phyloP scores from a whole-genome alignment of 2,797 vertebrate genomes.

The Betta splendens region DNA sequence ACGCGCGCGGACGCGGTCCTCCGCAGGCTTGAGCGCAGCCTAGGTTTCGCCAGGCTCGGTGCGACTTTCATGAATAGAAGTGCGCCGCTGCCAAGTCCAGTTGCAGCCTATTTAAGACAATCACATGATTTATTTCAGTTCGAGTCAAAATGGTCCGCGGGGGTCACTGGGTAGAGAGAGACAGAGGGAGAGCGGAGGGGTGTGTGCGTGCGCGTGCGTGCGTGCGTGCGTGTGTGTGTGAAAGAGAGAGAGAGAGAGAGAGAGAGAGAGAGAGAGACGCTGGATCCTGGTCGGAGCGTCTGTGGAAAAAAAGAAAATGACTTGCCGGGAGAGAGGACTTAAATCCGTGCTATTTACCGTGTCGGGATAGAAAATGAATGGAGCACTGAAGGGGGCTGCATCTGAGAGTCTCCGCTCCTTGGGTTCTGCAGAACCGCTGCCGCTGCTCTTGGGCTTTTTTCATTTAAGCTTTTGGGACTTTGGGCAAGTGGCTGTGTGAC shows the following conservation, averaged over 20 bases:
- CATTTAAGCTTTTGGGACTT: conserved; percentile 1
- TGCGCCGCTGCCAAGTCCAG: conserved; percentile 46
- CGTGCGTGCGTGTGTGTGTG: too few relatives aligned
- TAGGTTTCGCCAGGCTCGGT: conserved; percentile 10
- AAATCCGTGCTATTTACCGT: conserved; percentile 44
- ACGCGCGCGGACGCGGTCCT: background rate
- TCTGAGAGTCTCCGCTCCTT: conserved; percentile 54
- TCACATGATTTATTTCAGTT: conserved; percentile 74
- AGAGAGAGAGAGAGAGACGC: conserved; percentile 21
- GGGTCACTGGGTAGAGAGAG: conserved; percentile 63
- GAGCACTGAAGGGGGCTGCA: conserved; percentile 36
- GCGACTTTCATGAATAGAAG: conserved; percentile 40
- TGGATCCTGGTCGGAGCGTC: conserved; percentile 34
- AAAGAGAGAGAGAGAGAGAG: too few relatives aligned
- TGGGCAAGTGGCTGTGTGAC: background rate
- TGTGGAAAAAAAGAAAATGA: conserved; percentile 55
- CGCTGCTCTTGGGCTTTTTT: conserved; percentile 12
- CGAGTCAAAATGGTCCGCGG: conserved; percentile 69
- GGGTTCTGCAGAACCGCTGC: conserved; percentile 19
- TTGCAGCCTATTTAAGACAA: conserved; percentile 65
- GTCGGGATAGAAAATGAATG: conserved; percentile 54
- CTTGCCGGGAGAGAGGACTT: conserved; percentile 43
- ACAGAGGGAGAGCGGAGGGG: conserved; percentile 18
- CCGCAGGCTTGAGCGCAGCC: conserved; percentile 16
- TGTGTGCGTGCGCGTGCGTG: conserved; percentile 24